These are phyloP conservation scores for Orientallactaga bullata DNA, from an alignment of 2,113 vertebrate genomes.

Conservation along the genomic window DNA sequence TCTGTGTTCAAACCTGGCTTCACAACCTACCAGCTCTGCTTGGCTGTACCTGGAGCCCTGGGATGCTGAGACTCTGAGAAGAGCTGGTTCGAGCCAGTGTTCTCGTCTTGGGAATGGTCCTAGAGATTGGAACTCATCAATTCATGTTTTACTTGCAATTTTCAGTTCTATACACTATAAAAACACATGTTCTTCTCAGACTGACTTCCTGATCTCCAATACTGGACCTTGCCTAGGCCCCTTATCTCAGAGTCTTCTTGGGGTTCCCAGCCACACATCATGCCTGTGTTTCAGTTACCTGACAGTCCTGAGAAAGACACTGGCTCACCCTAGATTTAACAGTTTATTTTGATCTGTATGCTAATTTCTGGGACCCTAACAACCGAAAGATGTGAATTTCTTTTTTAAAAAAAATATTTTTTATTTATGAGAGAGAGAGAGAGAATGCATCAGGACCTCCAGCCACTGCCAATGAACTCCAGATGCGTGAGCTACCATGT, in stretches of 20 bases:
- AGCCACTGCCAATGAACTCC: too few species aligned
- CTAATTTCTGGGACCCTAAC: conserved; percentile 22
- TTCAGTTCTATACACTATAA: background rate
- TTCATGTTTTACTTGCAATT: background rate
- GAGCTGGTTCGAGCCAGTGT: background rate
- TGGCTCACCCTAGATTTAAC: background rate
- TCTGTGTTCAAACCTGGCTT: background rate
- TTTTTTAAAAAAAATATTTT: background rate
- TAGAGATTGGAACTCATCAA: background rate
- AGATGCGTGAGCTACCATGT: too few species aligned
- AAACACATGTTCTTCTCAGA: background rate
- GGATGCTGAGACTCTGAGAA: background rate
- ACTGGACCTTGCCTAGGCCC: background rate
- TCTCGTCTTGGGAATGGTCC: background rate
- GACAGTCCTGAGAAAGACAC: background rate
- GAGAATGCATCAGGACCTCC: too few species aligned
- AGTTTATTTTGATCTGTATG: background rate
- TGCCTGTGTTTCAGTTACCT: background rate
- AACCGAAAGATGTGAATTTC: background rate
- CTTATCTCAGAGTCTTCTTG: background rate
- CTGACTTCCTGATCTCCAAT: background rate
- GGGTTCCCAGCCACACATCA: background rate
- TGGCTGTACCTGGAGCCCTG: background rate
- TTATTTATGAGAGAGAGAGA: too few species aligned
- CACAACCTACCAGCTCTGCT: background rate